A percentile compares a stretch with the other conserved stretches of the same genome.
Evolutionary conservation across 2,888 invertebrate species (phyloP).

Genomic region (Thalpophila matura): DNA sequence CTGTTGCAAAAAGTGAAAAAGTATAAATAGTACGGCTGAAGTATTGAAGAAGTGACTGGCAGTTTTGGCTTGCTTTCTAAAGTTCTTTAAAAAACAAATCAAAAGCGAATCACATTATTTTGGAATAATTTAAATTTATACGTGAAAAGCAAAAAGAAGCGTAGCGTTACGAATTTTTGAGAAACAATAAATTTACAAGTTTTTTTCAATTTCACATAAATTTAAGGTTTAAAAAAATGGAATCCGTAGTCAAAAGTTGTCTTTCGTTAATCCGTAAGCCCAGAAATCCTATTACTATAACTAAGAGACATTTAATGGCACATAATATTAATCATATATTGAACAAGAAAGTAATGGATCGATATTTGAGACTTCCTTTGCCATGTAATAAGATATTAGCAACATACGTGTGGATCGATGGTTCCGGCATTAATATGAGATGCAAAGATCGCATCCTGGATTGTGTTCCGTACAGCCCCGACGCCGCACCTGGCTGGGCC

Average conservation of each 20-base stretch:
- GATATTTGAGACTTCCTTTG: constrained; percentile 90
- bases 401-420: constrained; percentile 95
- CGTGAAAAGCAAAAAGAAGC: neutral
- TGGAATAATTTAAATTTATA: constrained; percentile 27
- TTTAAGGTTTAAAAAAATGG: constrained; percentile 29
- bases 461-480: constrained; percentile 90
- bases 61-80: neutral
- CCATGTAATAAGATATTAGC: constrained; percentile 92
- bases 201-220: neutral
- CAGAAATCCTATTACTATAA: constrained; percentile 10
- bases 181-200: neutral
- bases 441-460: constrained; percentile 93
- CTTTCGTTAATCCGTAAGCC: neutral
- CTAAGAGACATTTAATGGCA: constrained; percentile 76
- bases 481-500: constrained; percentile 94
- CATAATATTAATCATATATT: constrained; percentile 86
- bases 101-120: constrained; percentile 16
- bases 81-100: neutral
- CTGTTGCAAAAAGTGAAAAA: no score
- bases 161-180: neutral
- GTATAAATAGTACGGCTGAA: no score
- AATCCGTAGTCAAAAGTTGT: constrained; percentile 23
- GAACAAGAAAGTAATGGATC: constrained; percentile 86
- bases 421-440: constrained; percentile 93
- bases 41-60: constrained; percentile 33